phyloP scores from a whole-genome alignment of 2,888 invertebrate genomes.

The Trichacis sp. region DNA sequence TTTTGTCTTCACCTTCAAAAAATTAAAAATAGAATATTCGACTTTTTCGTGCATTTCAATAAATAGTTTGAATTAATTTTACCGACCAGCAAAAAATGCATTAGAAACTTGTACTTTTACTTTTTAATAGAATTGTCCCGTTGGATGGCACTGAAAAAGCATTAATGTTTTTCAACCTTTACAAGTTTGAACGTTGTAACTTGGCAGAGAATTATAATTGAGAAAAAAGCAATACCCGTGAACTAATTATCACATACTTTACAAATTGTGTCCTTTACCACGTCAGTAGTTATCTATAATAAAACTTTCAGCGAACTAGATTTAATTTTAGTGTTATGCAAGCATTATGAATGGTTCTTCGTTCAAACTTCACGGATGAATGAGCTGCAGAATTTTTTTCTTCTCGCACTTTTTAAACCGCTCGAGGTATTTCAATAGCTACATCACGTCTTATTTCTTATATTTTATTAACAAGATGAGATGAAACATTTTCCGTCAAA shows the following conservation, averaged over 20 bases:
- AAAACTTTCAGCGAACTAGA: constrained; percentile 1
- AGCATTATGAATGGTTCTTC: constrained; percentile 11
- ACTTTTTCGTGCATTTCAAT: background rate
- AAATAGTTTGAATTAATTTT: no score
- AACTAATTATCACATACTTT: background rate
- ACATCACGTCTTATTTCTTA: background rate
- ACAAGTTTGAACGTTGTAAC: no score
- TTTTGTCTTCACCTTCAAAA: no score
- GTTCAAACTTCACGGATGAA: constrained; percentile 25
- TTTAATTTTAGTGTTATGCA: constrained; percentile 24
- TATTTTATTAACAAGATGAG: no score
- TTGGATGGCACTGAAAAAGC: no score
- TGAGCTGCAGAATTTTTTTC: background rate
- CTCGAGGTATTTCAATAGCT: background rate
- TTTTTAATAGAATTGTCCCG: no score
- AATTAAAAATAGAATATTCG: background rate
- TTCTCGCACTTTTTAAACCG: background rate
- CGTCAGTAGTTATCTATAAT: background rate
- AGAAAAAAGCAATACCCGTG: background rate
- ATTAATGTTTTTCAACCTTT: no score
- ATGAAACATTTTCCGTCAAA: no score
- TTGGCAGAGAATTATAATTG: no score
- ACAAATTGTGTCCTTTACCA: background rate
- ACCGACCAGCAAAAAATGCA: background rate
- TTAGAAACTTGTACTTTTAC: background rate